phyloP scores from a whole-genome alignment of 2,888 invertebrate species.

The Onthophagus sagittarius region DNA sequence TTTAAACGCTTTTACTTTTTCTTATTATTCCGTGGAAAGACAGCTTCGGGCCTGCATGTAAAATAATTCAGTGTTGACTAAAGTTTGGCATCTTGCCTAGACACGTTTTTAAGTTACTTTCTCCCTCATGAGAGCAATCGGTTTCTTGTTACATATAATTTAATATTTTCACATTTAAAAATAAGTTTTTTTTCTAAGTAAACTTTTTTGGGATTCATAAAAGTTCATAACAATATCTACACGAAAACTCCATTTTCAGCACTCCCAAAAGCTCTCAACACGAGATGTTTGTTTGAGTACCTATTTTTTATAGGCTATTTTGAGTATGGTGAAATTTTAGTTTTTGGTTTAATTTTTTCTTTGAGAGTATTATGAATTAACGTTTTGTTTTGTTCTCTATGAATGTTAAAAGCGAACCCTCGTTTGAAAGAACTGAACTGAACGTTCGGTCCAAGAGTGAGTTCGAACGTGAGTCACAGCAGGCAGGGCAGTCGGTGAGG shows the following conservation, averaged over 20 bases:
- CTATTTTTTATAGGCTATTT: neutral
- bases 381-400: no score
- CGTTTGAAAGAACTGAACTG: neutral
- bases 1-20: neutral
- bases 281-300: neutral
- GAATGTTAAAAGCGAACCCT: neutral
- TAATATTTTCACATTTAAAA: no score
- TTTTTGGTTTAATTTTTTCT: neutral
- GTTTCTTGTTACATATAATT: neutral
- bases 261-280: neutral
- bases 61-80: neutral
- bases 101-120: neutral
- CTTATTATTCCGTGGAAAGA: no score
- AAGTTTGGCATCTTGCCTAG: neutral
- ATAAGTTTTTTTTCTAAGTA: no score
- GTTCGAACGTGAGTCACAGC: neutral
- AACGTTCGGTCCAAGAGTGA: neutral
- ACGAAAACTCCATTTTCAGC: neutral
- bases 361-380: no score
- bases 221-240: neutral
- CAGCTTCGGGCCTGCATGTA: neutral
- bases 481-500: neutral
- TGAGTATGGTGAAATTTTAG: neutral
- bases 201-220: neutral
- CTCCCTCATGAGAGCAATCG: neutral